Conservation (phyloP, 1,140 invertebrate genomes). For the Sitophilus oryzae region DNA sequence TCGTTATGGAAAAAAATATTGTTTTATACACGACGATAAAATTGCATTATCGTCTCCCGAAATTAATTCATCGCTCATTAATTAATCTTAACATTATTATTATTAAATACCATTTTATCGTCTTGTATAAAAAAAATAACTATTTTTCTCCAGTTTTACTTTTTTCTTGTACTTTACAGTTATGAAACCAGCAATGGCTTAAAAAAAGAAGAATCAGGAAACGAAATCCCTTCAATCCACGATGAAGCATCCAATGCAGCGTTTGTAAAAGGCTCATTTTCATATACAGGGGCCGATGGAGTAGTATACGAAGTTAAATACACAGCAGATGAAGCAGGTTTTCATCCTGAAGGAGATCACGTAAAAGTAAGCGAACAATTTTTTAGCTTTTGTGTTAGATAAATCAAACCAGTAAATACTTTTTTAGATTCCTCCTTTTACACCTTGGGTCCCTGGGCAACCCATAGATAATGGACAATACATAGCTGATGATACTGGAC, state of each 20-base stretch:
- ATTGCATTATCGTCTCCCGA: too few species aligned
- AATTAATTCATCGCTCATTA: too few species aligned
- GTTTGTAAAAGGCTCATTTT: constrained; percentile 48
- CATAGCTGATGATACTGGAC: constrained; percentile 9
- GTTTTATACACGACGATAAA: too few species aligned
- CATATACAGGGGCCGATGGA: constrained; percentile 51
- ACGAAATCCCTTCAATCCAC: constrained; percentile 38
- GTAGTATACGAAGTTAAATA: constrained; percentile 52
- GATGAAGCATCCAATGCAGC: constrained; percentile 46
- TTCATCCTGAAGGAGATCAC: constrained; percentile 49
- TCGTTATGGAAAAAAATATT: too few species aligned
- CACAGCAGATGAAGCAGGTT: constrained; percentile 52
- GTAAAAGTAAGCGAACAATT: constrained; percentile 21
- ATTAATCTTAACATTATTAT: too few species aligned
- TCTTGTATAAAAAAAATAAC: neutral
- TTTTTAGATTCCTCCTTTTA: constrained; percentile 27
- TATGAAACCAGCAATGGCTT: constrained; percentile 66
- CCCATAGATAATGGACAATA: constrained; percentile 21
- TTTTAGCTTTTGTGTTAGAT: neutral
- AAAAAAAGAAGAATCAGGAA: constrained; percentile 54
- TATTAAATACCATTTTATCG: too few species aligned
- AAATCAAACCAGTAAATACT: neutral
- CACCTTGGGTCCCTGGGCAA: constrained; percentile 28
- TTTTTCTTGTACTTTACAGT: too few species aligned
- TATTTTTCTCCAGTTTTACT: too few species aligned